These are phyloP conservation scores for Notiomystis cincta DNA, from an alignment of 2,113 vertebrate genomes.

Conservation along the genomic window DNA sequence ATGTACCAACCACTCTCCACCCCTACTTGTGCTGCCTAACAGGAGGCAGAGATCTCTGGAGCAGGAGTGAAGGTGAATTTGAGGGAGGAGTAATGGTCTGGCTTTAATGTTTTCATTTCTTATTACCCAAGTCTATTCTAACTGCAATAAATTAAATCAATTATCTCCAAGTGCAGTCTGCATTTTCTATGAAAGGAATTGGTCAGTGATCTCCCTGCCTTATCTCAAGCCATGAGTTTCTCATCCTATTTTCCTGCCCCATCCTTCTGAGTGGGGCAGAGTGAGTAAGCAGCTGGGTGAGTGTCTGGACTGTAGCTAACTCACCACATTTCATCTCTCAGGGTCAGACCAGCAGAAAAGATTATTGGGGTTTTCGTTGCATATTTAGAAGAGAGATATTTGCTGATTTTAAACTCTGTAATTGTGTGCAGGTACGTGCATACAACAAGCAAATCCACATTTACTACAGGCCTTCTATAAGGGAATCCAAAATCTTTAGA, in stretches of 20 bases:
- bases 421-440: not conserved
- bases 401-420: not conserved
- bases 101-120: not conserved
- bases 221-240: not conserved
- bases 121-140: not conserved
- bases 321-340: not conserved
- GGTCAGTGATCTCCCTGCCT: not conserved
- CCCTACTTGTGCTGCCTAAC: fast-evolving
- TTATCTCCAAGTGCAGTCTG: not conserved
- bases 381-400: not conserved
- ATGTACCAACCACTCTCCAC: not conserved
- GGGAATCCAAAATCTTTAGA: not conserved
- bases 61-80: not conserved
- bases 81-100: not conserved
- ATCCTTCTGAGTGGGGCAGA: not conserved
- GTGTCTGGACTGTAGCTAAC: not conserved
- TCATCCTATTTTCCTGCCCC: not conserved
- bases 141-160: not conserved
- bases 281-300: not conserved
- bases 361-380: not conserved
- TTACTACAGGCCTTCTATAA: not conserved
- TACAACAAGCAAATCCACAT: not conserved
- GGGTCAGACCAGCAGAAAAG: not conserved
- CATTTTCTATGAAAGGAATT: not conserved
- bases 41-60: not conserved